Evolutionary conservation across 2,888 invertebrate genomes (phyloP).

Genomic region (Lithosia quadra): DNA sequence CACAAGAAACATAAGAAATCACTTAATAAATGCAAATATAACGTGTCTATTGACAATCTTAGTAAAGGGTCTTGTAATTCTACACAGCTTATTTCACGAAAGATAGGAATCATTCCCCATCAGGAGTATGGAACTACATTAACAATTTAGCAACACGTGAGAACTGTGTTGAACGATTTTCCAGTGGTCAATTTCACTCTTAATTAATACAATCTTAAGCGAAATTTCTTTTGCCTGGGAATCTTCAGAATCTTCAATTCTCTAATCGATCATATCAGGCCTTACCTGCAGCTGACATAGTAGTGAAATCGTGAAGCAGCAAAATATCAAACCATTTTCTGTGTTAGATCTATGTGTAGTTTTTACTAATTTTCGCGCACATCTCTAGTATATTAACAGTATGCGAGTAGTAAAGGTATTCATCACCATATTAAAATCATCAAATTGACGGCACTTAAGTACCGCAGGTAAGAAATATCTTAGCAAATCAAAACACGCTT

Average conservation of each 20-base stretch:
- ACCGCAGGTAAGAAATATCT: neutral
- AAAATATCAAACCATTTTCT: neutral
- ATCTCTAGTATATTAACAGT: neutral
- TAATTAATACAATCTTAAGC: too few relatives aligned
- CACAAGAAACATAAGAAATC: neutral
- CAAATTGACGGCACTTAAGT: neutral
- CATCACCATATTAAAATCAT: neutral
- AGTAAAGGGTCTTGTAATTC: too few relatives aligned
- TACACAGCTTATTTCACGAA: too few relatives aligned
- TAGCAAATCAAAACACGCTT: slow-evolving; percentile 14
- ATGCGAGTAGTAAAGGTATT: neutral
- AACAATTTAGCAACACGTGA: neutral
- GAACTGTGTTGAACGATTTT: neutral
- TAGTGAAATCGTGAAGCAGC: too few relatives aligned
- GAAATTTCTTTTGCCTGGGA: too few relatives aligned
- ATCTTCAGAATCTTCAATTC: too few relatives aligned
- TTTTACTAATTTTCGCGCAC: neutral
- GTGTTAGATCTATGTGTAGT: too few relatives aligned
- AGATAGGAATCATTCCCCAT: neutral
- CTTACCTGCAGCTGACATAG: too few relatives aligned
- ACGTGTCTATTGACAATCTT: too few relatives aligned
- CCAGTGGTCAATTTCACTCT: neutral
- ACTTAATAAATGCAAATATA: too few relatives aligned
- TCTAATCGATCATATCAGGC: too few relatives aligned
- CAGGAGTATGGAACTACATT: too few relatives aligned